phyloP scores from a whole-genome alignment of 92 coral and sea anemone species.

The Pocillopora grandis region DNA sequence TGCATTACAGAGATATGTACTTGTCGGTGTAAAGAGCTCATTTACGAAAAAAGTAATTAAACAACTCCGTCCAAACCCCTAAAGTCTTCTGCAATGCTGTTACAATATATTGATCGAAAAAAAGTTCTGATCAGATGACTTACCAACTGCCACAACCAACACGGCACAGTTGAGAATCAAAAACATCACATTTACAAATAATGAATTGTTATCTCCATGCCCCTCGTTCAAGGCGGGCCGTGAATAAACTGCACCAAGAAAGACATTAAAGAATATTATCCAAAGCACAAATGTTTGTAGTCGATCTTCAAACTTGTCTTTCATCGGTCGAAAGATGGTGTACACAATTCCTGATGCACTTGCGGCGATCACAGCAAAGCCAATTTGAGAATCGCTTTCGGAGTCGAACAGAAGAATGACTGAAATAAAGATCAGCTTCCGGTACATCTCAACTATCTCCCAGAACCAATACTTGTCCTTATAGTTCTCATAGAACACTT shows the following conservation, averaged over 20 bases:
- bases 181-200: neutral
- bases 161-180: neutral
- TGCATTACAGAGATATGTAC: no score
- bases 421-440: slow-evolving; percentile 7
- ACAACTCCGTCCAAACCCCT: no score
- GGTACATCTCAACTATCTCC: slow-evolving; percentile 11
- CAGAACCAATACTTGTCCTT: slow-evolving; percentile 4
- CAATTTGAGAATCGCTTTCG: neutral
- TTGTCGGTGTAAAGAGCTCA: no score
- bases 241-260: slow-evolving; percentile 1
- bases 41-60: no score
- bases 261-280: slow-evolving; percentile 3
- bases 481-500: slow-evolving; percentile 10
- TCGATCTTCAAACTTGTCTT: slow-evolving; percentile 7
- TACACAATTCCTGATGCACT: neutral
- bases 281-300: slow-evolving; percentile 4
- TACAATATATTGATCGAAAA: no score
- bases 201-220: neutral
- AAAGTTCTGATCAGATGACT: neutral
- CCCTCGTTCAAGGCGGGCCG: neutral
- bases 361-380: neutral
- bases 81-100: no score
- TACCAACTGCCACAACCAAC: neutral
- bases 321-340: slow-evolving; percentile 12
- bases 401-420: neutral